Evolutionary conservation across 2,797 vertebrate species (phyloP), one percentile per base, ranked within the genome.

Genomic region (Holocentrus rufus): DNA sequence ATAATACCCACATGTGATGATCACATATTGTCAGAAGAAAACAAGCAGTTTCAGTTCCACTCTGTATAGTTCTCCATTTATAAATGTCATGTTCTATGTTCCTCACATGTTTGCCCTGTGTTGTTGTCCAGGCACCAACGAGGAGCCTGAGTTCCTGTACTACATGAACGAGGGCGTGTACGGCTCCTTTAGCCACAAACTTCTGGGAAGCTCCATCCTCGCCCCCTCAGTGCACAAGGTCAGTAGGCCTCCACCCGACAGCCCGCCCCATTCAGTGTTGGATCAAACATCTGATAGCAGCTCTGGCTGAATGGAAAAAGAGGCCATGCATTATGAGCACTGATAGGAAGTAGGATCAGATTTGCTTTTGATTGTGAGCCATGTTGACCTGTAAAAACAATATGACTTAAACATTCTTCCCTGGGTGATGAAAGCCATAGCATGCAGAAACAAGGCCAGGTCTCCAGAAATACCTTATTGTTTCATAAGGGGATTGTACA

Each of bases 141-240:
- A 95, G 77, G 92, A 95, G 75, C 93, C 95, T 10, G 92, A 95
- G 88, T 99, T 98, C 90, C 90, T 96, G 52, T 99, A 99, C 90
- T 96, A 97, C 91, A 95, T 99, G 93, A 99, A 97, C 75, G 97
- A 99, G 88, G 98, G 98, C 81, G 96, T 99, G 90, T 99, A 98
- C 92, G 97, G 98, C 82, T 97, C 97, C 86, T 99, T 99, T 91
- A 94, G 94, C 80, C 94, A 92, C 90, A 98, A 96, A 93, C 94
- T 99, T 77, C 94, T 96, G 87, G 96, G 98, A 91, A 95, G 95
- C 90, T 89, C 93, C 84, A 94, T 96, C 89, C 72, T 95, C 90
- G 92, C 94, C 76, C 98, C 98, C n/a, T 94, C 94, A 86, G 96
- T 97, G 90, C 96, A 96, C 93, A 99, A 99, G 98, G 98, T 96